phyloP scores from a whole-genome alignment of 2,888 invertebrate species.

The Cataglyphis cursor region DNA sequence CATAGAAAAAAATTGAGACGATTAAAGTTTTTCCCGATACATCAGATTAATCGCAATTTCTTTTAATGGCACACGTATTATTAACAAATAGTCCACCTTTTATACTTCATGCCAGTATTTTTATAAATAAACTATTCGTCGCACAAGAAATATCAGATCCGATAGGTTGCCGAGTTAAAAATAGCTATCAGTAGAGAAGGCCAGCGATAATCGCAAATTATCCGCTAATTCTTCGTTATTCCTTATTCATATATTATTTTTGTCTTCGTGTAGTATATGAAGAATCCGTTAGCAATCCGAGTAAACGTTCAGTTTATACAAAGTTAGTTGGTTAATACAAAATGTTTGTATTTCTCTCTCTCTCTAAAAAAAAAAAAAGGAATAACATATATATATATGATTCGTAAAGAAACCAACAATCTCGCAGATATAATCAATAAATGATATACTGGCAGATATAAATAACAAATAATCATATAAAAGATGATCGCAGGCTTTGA shows the following conservation, averaged over 20 bases:
- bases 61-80: background rate
- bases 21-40: constrained; percentile 10
- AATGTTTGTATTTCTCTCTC: constrained; percentile 15
- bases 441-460: background rate
- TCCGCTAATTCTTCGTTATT: background rate
- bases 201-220: constrained; percentile 21
- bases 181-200: background rate
- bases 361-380: constrained; percentile 2
- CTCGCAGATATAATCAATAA: background rate
- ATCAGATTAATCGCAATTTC: background rate
- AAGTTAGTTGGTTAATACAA: too few species aligned
- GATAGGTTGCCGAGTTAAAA: background rate
- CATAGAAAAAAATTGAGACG: constrained; percentile 29
- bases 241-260: background rate
- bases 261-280: background rate
- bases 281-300: constrained; percentile 20
- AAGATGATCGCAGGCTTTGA: background rate
- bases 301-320: background rate
- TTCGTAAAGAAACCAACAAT: background rate
- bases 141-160: background rate
- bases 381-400: background rate
- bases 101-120: background rate
- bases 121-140: constrained; percentile 17
- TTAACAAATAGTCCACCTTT: constrained; percentile 11
- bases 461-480: background rate